Evolutionary conservation across 2,113 vertebrate genomes (phyloP).

Genomic region (Cavia porcellus): DNA sequence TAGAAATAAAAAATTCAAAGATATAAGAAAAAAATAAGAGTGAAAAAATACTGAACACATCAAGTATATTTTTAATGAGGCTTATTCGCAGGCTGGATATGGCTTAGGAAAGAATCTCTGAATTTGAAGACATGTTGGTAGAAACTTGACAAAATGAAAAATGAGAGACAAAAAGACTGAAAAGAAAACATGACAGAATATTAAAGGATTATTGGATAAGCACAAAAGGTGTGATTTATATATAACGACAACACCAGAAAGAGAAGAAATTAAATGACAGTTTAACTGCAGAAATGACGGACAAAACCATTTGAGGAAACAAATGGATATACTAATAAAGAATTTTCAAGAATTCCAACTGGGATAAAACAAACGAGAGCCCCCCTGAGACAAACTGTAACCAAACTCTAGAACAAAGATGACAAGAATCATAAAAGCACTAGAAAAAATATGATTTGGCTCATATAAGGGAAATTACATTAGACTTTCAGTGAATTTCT

Average conservation of each 20-base stretch:
- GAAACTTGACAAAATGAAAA: neutral
- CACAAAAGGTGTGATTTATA: neutral
- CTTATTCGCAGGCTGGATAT: neutral
- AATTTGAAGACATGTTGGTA: neutral
- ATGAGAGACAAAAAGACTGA: neutral
- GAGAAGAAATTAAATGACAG: neutral
- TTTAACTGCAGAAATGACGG: neutral
- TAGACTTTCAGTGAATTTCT: neutral
- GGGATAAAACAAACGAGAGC: neutral
- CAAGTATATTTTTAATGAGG: neutral
- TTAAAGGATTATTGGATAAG: neutral
- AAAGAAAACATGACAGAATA: neutral
- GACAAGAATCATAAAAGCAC: neutral
- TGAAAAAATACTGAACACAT: neutral
- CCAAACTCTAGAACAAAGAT: neutral
- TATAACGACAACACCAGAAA: neutral
- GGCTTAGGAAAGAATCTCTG: neutral
- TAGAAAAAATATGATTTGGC: neutral
- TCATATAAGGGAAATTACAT: neutral
- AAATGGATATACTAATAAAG: neutral
- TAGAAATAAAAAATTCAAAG: neutral
- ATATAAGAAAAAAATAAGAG: neutral
- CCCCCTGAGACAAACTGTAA: neutral
- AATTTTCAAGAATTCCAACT: neutral
- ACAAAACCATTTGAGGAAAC: neutral